phyloP scores from a whole-genome alignment of 64 coral and sea anemone species.

The Actinia equina region DNA sequence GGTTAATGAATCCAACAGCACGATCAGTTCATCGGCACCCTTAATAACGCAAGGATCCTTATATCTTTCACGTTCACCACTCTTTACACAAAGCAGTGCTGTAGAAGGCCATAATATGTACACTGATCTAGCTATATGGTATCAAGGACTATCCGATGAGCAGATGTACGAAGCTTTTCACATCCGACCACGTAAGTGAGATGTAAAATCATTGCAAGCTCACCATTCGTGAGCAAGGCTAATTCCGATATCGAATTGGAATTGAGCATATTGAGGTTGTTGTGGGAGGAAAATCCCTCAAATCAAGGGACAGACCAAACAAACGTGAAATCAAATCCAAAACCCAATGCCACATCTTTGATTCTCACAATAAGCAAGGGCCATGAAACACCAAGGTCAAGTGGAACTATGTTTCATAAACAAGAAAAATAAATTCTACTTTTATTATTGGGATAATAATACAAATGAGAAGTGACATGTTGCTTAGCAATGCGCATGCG shows the following conservation, averaged over 20 bases:
- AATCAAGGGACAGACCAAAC: too few species aligned
- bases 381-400: too few species aligned
- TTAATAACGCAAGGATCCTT: not conserved
- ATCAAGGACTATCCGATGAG: not conserved
- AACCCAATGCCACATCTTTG: too few species aligned
- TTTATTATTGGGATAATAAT: not conserved
- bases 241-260: too few species aligned
- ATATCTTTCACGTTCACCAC: not conserved
- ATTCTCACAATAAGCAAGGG: too few species aligned
- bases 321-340: too few species aligned
- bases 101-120: slow-evolving; percentile 3
- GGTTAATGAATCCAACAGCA: not conserved
- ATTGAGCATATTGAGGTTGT: too few species aligned
- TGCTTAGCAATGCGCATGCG: not conserved
- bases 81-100: not conserved
- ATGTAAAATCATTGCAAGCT: too few species aligned
- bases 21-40: not conserved
- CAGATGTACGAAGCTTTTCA: slow-evolving; percentile 1
- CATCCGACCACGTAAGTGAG: not conserved
- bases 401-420: too few species aligned
- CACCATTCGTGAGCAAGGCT: too few species aligned
- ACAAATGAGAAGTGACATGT: not conserved
- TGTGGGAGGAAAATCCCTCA: too few species aligned
- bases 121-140: slow-evolving; percentile 14
- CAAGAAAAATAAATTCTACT: too few species aligned